Conservation (phyloP, 1,140 invertebrate genomes). For the Drosophila melanica region DNA sequence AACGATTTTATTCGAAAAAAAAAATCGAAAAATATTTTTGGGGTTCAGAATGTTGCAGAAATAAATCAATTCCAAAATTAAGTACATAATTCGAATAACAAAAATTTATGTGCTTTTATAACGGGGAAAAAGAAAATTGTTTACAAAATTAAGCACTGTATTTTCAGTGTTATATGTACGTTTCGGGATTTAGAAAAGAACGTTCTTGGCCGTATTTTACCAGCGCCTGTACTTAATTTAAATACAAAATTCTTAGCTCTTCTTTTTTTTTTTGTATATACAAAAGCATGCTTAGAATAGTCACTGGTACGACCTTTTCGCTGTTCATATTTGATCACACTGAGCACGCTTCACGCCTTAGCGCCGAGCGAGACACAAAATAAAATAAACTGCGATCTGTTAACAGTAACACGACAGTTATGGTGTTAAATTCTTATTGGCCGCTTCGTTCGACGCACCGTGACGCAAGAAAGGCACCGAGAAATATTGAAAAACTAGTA, state of each 20-base stretch:
- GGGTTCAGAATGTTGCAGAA: too few species aligned
- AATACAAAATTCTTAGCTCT: neutral
- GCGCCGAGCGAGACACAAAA: constrained; percentile 26
- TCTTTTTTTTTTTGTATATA: neutral
- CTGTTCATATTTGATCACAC: constrained; percentile 8
- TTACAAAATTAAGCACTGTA: too few species aligned
- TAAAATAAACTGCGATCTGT: constrained; percentile 6
- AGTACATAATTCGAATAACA: too few species aligned
- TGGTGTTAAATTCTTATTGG: constrained; percentile 68
- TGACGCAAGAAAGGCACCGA: constrained; percentile 23
- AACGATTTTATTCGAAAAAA: too few species aligned
- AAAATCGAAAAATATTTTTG: too few species aligned
- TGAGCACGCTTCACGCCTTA: constrained; percentile 33
- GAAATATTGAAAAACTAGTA: constrained; percentile 7
- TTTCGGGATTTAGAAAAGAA: too few species aligned
- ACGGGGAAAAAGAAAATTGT: too few species aligned
- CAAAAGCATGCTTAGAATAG: neutral
- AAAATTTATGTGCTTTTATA: too few species aligned
- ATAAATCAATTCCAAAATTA: too few species aligned
- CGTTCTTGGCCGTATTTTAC: too few species aligned
- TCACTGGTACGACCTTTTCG: neutral
- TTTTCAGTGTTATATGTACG: too few species aligned
- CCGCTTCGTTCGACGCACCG: constrained; percentile 29
- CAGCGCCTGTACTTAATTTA: neutral
- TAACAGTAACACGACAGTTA: constrained; percentile 52